Evolutionary conservation across 2,797 vertebrate genomes (phyloP).

Genomic region (Glyptemys insculpta): DNA sequence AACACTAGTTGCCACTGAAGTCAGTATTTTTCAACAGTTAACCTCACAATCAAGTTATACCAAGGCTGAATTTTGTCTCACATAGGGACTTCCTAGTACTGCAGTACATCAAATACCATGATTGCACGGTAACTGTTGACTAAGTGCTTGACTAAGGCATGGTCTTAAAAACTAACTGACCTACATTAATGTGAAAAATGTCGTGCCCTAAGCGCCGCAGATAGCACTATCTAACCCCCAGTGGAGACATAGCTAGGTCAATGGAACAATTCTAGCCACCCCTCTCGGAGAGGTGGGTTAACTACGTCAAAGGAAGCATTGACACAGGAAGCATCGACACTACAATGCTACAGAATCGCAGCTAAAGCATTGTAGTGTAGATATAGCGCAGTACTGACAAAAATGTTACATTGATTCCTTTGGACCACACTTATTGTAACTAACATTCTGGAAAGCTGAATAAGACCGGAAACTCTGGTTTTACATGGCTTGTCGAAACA

Average conservation of each 20-base stretch:
- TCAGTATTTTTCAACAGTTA: background rate
- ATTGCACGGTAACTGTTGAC: background rate
- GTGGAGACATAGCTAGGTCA: background rate
- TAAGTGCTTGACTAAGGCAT: background rate
- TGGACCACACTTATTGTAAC: background rate
- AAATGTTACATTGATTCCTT: background rate
- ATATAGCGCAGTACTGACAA: background rate
- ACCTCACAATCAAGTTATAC: background rate
- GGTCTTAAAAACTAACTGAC: background rate
- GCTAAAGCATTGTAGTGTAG: background rate
- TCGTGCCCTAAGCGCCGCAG: rapidly evolving
- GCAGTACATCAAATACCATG: rapidly evolving
- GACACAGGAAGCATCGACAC: background rate
- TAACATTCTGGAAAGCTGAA: background rate
- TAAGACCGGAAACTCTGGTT: background rate
- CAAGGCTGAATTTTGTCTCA: background rate
- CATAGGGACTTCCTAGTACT: background rate
- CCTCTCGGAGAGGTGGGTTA: background rate
- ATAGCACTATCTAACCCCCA: background rate
- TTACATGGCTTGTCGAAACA: background rate
- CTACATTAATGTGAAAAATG: background rate
- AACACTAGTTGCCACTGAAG: background rate
- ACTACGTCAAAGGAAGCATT: background rate
- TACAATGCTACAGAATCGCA: background rate
- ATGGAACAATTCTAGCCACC: background rate